Evolutionary conservation across 2,888 invertebrate species (phyloP).

Genomic region (Carpatolechia fugitivella): DNA sequence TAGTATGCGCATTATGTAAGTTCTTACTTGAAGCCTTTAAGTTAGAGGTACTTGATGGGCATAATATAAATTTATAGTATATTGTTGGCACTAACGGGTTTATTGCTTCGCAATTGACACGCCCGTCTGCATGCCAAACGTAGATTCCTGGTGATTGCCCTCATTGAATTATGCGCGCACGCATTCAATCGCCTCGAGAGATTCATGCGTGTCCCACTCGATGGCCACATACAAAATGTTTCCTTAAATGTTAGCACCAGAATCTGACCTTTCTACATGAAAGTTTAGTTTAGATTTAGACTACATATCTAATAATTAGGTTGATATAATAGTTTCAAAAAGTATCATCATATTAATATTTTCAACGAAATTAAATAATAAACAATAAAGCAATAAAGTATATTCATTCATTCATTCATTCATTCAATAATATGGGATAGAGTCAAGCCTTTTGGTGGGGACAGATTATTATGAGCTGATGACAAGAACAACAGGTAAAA

Average conservation of each 20-base stretch:
- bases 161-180: conserved; percentile 76
- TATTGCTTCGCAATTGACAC: conserved; percentile 68
- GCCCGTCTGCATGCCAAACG: conserved; percentile 72
- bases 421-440: no score
- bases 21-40: no score
- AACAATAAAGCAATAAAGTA: no score
- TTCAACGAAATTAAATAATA: no score
- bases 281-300: background rate
- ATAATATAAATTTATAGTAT: background rate
- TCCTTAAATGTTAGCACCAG: conserved; percentile 57
- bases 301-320: background rate
- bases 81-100: conserved; percentile 66
- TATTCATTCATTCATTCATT: no score
- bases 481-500: no score
- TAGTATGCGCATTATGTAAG: conserved; percentile 57
- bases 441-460: no score
- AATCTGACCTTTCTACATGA: conserved; percentile 26
- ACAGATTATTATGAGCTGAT: no score
- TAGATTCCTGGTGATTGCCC: conserved; percentile 73
- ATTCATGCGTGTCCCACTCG: conserved; percentile 63
- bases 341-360: no score
- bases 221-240: conserved; percentile 59
- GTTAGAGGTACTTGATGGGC: no score
- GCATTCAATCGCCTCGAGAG: conserved; percentile 64
- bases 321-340: no score